Percentiles rank a stretch among this genome's conserved stretches.
Evolutionary conservation across 2,113 vertebrate genomes (phyloP).

Genomic region (Oenanthe oenanthe): DNA sequence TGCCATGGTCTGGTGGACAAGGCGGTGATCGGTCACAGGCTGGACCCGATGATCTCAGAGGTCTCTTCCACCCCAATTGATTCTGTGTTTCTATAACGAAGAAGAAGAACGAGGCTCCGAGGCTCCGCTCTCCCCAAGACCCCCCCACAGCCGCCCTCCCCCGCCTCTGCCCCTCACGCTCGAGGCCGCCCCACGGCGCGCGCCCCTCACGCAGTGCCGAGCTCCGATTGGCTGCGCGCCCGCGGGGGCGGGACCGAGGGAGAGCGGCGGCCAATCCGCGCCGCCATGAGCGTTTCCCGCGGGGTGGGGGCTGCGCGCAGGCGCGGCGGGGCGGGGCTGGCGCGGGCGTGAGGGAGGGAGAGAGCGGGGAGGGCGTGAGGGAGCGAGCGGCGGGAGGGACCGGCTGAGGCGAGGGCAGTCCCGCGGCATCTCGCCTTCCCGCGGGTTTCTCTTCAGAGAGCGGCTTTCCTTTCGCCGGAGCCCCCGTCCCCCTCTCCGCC

Average conservation of each 20-base stretch:
- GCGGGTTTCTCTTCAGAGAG: neutral
- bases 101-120: rapidly evolving
- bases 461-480: neutral
- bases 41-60: no score
- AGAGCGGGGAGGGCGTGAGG: neutral
- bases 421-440: neutral
- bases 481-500: neutral
- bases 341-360: neutral
- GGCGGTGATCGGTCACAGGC: no score
- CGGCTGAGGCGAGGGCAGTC: neutral
- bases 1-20: neutral
- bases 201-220: neutral
- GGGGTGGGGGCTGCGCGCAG: neutral
- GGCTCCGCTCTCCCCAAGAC: rapidly evolving
- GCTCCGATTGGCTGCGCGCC: neutral
- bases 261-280: neutral
- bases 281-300: rapidly evolving
- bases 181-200: neutral
- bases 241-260: rapidly evolving
- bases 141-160: rapidly evolving
- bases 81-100: no score
- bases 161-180: neutral
- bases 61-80: rapidly evolving
- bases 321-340: neutral
- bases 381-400: neutral